These are phyloP conservation scores for Ceyx erithaca DNA, from an alignment of 2,797 vertebrate genomes.

Conservation along the genomic window DNA sequence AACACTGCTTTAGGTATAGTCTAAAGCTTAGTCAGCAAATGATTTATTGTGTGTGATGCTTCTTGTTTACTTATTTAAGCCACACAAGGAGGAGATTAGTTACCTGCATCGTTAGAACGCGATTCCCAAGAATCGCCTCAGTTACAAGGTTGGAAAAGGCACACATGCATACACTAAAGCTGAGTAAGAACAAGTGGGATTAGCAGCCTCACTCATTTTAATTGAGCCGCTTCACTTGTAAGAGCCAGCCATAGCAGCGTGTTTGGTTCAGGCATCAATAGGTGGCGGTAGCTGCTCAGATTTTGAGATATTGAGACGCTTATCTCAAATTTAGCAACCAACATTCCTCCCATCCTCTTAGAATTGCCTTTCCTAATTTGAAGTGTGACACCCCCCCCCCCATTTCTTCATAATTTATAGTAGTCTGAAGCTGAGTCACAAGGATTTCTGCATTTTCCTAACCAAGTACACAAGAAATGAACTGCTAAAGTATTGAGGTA, in stretches of 20 bases:
- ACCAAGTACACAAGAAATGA: slow-evolving; percentile 54
- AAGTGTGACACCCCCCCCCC: slow-evolving; percentile 57
- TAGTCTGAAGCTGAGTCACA: slow-evolving; percentile 60
- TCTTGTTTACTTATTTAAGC: background rate
- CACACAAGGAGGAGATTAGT: background rate
- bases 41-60: background rate
- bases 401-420: slow-evolving; percentile 71
- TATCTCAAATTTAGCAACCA: slow-evolving; percentile 53
- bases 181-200: background rate
- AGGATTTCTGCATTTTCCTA: slow-evolving; percentile 49
- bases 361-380: slow-evolving; percentile 52
- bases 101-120: background rate
- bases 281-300: slow-evolving; percentile 69
- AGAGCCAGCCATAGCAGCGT: background rate
- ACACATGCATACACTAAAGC: no score
- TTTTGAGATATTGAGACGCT: slow-evolving; percentile 42
- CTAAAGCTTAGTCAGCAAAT: background rate
- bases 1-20: background rate
- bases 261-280: slow-evolving; percentile 52
- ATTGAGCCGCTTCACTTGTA: background rate
- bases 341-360: slow-evolving; percentile 34
- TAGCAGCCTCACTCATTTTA: background rate
- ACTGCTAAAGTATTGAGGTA: slow-evolving; percentile 51
- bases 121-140: background rate
- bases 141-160: background rate